Evolutionary conservation across 2,888 invertebrate genomes (phyloP), one percentile per base, ranked within the genome.

Genomic region (Leptinotarsa rubiginosa): DNA sequence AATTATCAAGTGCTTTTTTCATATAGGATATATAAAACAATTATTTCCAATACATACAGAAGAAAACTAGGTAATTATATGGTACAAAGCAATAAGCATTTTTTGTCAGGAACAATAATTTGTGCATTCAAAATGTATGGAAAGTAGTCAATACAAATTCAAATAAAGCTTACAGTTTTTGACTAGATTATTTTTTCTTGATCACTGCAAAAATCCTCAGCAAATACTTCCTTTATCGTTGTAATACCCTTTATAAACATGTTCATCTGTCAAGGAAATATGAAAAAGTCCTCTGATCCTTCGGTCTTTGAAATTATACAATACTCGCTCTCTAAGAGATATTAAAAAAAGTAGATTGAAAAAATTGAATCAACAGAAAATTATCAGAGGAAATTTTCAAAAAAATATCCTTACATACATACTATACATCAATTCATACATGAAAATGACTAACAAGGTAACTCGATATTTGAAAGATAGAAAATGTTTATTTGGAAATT

Each of bases 141-240:
- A 73, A 77, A 75, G 73, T 67, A 69, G 75, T 70, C 77, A 73
- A 74, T 78, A 79, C 66, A 81, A 78, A 78, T 70, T 76, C 73
- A 79, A 82, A 81, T 84, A 84, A 84, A 84, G 84, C 84, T 84
- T 79, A 69, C 78, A 76, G 71, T 68, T 79, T 79, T 80, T 82
- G 82, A 83, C 82, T 83, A 83, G 81, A 82, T 69, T 76, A 72
- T 79, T 80, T 74, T 75, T 76, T 76, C 78, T 76, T 80, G 86
- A 87, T 87, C 87, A 87, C 86, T 87, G 87, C 87, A 87, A 86
- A 85, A 83, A 83, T 86, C 86, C 85, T 81, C 76, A 72, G 73
- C 75, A 74, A 73, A 78, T 62, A 66, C 41, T 65, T 65, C 47
- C 65, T 73, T 68, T 68, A 64, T 72, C 70, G 50, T 69, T 56